Evolutionary conservation across 2,888 invertebrate genomes (phyloP), one percentile per base, ranked within the genome.

Genomic region (Leptinotarsa tumamoca): DNA sequence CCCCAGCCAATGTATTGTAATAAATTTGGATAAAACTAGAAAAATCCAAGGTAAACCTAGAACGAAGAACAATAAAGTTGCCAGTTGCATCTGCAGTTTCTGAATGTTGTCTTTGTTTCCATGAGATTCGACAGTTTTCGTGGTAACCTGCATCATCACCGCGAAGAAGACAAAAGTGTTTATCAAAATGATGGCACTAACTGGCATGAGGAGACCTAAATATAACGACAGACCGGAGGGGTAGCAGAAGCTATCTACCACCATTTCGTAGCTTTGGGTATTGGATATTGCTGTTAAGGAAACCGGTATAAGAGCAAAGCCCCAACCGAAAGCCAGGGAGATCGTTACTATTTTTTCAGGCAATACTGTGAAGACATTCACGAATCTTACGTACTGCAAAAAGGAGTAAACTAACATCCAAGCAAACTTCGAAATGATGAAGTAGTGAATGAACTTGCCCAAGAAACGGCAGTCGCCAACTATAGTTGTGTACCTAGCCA

Each of bases 351-450:
- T 91, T 75, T 91, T 90, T 0, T 92, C 90, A 17, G 91, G 90
- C 67, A 90, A 90, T 18, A 91, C 89, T 0, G 91, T 90, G 71
- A 94, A 90, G 3, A 94, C 92, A 82, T 91, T 89, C 23, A 94
- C 94, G 79, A 94, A 90, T 70, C 92, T 89, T 66, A 92, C 89
- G 84, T 94, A 94, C 71, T 94, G 94, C 50, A 94, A 85, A 0
- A 92, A 89, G 2, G 93, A 94, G 70, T 93, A 93, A 15, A 94
- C 91, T 61, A 94, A 86, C 93, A 94, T 94, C 94, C 94, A 94
- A 80, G 91, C 91, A 85, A 94, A 94, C 10, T 93, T 92, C 0
- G 92, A 90, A 23, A 94, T 84, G 43, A 93, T 90, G 17, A 93
- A 90, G 84, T 94, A 94, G 83, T 94, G 94, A 17, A 94, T 83